Percentiles rank a stretch among this genome's conserved stretches.
Conservation (phyloP, 2,797 vertebrate species). For the Hemitrygon akajei region DNA sequence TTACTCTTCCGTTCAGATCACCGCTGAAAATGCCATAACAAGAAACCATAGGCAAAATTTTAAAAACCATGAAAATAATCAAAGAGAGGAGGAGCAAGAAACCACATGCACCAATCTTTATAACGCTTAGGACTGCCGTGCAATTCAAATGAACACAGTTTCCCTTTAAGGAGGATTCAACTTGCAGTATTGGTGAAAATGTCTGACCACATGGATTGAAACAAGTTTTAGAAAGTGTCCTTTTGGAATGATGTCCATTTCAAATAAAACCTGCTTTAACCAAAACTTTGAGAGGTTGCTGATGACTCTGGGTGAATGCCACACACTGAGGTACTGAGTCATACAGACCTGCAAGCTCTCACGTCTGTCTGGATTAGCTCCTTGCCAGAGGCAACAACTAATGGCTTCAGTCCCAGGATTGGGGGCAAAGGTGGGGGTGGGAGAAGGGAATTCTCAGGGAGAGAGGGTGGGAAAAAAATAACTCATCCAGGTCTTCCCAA, state of each 20-base stretch:
- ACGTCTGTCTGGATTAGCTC: conserved; percentile 21
- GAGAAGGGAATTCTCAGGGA: background rate
- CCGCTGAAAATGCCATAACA: conserved; percentile 26
- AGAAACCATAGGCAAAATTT: conserved; percentile 17
- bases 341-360: conserved; percentile 14
- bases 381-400: conserved; percentile 2
- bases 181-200: conserved; percentile 26
- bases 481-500: background rate
- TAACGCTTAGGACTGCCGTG: conserved; percentile 13
- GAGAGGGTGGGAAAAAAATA: background rate
- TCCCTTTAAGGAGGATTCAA: conserved; percentile 32
- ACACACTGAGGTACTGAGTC: background rate
- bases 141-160: conserved; percentile 31
- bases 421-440: background rate
- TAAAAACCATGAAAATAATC: conserved; percentile 4
- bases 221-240: conserved; percentile 20
- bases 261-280: conserved; percentile 19
- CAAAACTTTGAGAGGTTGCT: conserved; percentile 27
- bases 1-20: conserved; percentile 15
- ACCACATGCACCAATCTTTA: conserved; percentile 19
- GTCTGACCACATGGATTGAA: conserved; percentile 24
- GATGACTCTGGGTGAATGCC: background rate
- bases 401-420: conserved; percentile 15
- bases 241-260: conserved; percentile 15
- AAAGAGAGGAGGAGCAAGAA: conserved; percentile 25